Evolutionary conservation across 2,113 vertebrate species (phyloP).

Genomic region (Cyprichromis sp.): DNA sequence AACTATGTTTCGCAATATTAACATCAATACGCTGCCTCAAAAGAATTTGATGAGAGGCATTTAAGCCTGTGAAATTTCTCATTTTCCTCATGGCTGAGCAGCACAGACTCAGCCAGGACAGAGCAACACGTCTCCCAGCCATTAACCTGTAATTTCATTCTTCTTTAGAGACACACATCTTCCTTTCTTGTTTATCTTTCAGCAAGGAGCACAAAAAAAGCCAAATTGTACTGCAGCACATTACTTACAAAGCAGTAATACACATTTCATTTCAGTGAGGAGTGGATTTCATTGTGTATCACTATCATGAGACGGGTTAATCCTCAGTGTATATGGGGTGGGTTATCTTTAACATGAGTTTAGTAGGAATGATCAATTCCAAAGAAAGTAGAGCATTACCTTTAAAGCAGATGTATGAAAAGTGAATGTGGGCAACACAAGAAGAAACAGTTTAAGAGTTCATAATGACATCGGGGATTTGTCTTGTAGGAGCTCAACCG

Average conservation of each 20-base stretch:
- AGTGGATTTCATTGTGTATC: neutral
- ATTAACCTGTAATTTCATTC: conserved; percentile 54
- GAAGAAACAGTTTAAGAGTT: neutral
- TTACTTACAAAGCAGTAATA: neutral
- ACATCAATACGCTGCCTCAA: conserved; percentile 26
- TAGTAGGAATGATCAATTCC: neutral
- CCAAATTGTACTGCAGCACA: neutral
- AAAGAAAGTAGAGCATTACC: neutral
- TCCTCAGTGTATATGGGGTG: neutral
- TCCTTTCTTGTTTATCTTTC: conserved; percentile 43
- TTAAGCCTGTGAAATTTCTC: conserved; percentile 67
- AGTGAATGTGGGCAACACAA: neutral
- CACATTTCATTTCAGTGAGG: neutral
- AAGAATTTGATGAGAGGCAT: conserved; percentile 42
- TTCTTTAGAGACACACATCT: conserved; percentile 8
- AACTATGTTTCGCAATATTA: conserved; percentile 36
- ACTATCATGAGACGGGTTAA: neutral
- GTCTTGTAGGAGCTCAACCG: neutral
- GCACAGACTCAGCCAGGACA: conserved; percentile 38
- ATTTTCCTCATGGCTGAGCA: conserved; percentile 67
- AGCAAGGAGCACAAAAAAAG: neutral
- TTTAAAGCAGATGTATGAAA: neutral
- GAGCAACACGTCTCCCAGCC: conserved; percentile 19
- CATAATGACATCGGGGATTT: neutral
- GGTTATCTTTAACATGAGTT: neutral